A percentile compares a stretch with the other conserved stretches of the same genome.
phyloP scores from a whole-genome alignment of 2,797 vertebrate genomes.

The Chloroceryle amazona region DNA sequence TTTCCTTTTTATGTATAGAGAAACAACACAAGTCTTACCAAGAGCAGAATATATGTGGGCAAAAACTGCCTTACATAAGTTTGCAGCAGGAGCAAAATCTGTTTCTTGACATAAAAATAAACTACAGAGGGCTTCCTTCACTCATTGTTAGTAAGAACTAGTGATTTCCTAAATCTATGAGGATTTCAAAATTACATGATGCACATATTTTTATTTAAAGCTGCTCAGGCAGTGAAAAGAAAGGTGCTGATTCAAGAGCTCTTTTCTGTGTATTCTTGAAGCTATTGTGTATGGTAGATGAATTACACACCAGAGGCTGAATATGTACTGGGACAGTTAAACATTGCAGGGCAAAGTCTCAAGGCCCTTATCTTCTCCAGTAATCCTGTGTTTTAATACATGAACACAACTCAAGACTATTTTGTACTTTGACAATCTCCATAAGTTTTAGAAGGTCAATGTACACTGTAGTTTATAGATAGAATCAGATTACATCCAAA shows the following conservation, averaged over 20 bases:
- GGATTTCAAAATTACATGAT: not conserved
- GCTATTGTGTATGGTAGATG: not conserved
- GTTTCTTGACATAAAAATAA: not conserved
- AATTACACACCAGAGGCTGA: not conserved
- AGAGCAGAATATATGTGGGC: not conserved
- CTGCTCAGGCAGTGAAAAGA: not conserved
- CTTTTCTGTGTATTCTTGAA: not conserved
- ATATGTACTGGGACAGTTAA: not conserved
- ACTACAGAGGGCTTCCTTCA: not conserved
- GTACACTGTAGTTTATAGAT: not conserved
- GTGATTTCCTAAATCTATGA: not conserved
- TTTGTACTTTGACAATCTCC: not conserved
- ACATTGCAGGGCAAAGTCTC: not conserved
- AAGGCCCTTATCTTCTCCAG: not conserved
- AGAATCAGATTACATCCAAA: not conserved
- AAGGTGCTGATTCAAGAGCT: not conserved
- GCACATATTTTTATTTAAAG: not conserved
- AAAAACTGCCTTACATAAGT: not conserved
- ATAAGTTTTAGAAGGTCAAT: not conserved
- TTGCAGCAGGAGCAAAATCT: not conserved
- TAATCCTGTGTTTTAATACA: not conserved
- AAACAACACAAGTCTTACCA: not conserved
- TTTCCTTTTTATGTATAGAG: not conserved
- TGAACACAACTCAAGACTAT: not conserved
- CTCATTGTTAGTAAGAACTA: not conserved